A percentile compares a stretch with the other conserved stretches of the same genome.
Conservation (phyloP, 2,113 vertebrate genomes). For the Dicerorhinus sumatrensis region DNA sequence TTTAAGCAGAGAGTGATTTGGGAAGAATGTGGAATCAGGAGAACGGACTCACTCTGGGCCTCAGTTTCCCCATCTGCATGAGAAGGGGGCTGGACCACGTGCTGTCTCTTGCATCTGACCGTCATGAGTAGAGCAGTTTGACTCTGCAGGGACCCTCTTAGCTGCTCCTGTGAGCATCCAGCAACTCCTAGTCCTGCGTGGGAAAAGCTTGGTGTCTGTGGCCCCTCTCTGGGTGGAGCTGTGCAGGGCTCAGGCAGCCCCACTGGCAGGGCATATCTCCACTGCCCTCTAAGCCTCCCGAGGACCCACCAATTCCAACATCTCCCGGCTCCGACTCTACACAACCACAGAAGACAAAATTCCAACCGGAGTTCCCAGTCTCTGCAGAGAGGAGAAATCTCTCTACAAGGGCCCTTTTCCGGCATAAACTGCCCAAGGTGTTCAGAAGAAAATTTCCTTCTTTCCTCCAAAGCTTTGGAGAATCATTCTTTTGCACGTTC, state of each 20-base stretch:
- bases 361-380: background rate
- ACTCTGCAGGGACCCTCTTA: background rate
- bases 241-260: background rate
- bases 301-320: background rate
- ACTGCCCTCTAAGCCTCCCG: too few relatives aligned
- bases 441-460: background rate
- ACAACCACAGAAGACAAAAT: background rate
- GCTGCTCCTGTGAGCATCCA: rapidly evolving
- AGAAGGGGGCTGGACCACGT: background rate
- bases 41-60: background rate
- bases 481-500: background rate
- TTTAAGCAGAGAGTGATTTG: background rate
- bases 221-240: background rate
- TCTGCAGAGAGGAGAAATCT: background rate
- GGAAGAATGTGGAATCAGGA: background rate
- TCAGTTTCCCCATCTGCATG: background rate
- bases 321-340: background rate
- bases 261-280: background rate
- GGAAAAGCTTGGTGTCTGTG: background rate
- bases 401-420: background rate
- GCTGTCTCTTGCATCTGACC: background rate
- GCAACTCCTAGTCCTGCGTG: background rate
- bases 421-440: background rate
- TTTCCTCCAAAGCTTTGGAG: background rate
- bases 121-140: background rate